phyloP scores from a whole-genome alignment of 2,797 vertebrate species.

The Pelobates cultripes region DNA sequence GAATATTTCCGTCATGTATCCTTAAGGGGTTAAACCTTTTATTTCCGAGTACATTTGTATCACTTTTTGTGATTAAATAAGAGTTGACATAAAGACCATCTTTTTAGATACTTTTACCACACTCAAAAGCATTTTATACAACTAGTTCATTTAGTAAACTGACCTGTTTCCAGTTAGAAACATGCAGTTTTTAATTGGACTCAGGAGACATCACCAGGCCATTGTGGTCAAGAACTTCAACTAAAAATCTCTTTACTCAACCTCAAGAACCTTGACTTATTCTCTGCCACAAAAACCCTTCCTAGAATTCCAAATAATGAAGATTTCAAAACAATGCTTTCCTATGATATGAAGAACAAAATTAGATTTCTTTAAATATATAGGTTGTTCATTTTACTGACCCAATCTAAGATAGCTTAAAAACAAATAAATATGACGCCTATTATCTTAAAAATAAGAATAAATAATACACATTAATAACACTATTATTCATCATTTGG shows the following conservation, averaged over 20 bases:
- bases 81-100: neutral
- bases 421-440: too few species aligned
- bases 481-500: too few species aligned
- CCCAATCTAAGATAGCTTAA: too few species aligned
- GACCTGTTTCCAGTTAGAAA: neutral
- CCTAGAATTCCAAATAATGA: neutral
- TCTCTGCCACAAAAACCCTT: neutral
- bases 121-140: neutral
- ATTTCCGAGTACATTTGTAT: neutral
- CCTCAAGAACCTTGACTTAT: neutral
- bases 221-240: conserved; percentile 14
- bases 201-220: neutral
- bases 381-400: too few species aligned
- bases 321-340: too few species aligned
- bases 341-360: too few species aligned
- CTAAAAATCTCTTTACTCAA: neutral
- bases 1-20: too few species aligned
- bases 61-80: neutral
- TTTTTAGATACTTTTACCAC: neutral
- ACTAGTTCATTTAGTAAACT: neutral
- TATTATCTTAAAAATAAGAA: too few species aligned
- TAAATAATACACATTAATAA: too few species aligned
- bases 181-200: neutral
- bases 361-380: too few species aligned
- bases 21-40: too few species aligned